These are phyloP conservation scores for Panopea generosa DNA, from an alignment of 2,888 invertebrate species.

Conservation along the genomic window DNA sequence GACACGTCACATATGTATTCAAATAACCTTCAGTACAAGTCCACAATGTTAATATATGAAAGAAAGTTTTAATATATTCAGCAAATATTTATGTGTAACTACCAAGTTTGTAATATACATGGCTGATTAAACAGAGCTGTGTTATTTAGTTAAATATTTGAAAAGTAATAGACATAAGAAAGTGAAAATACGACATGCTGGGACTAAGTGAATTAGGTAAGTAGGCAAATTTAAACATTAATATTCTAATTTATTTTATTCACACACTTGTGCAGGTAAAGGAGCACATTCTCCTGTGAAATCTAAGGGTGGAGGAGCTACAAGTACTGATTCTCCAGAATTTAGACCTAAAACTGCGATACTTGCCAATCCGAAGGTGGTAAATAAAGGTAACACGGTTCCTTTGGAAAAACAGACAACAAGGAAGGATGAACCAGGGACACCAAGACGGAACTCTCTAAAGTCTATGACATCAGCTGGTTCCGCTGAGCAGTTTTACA, in stretches of 20 bases:
- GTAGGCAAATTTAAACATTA: background rate
- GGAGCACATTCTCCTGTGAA: slow-evolving; percentile 31
- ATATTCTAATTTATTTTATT: background rate
- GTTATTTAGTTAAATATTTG: no score
- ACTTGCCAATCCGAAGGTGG: slow-evolving; percentile 73
- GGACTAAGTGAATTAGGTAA: slow-evolving; percentile 54
- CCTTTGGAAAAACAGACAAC: slow-evolving; percentile 67
- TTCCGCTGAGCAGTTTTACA: background rate
- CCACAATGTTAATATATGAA: no score
- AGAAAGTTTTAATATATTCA: no score
- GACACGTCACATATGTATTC: no score
- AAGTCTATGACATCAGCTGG: slow-evolving; percentile 9
- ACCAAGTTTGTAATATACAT: no score
- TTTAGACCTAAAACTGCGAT: slow-evolving; percentile 77
- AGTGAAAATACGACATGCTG: slow-evolving; percentile 21
- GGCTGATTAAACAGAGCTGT: no score
- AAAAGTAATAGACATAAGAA: no score
- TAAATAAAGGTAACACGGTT: slow-evolving; percentile 77
- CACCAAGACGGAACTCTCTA: slow-evolving; percentile 8
- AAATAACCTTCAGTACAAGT: no score
- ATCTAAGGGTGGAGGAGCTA: slow-evolving; percentile 13
- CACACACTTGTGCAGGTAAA: slow-evolving; percentile 28
- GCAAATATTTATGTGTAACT: no score
- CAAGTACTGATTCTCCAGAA: slow-evolving; percentile 15
- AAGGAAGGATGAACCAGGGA: slow-evolving; percentile 29